Base-by-base conservation (phyloP, 30 jellyfish, hydroid and myxozoan genomes). In the Cassiopea xamachana region DNA sequence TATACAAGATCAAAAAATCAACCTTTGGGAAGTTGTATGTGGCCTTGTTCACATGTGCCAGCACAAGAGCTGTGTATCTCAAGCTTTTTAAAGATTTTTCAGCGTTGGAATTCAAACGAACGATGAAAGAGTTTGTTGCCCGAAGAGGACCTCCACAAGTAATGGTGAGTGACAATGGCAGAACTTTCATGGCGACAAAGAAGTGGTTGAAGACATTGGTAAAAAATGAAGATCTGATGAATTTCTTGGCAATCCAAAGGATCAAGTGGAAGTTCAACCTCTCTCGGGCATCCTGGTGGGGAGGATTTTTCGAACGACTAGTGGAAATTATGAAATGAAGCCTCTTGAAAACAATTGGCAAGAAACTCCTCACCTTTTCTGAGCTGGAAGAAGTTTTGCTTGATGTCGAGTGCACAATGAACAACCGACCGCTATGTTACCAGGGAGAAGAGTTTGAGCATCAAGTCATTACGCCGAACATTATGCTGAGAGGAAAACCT, bases 281-380 rank as follows among this genome's bases (percentile, higher is more conserved):
- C 39, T 77, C 94, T 3, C 64, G 88, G 2, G 93, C 93, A 6
- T 90, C 93, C 7, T 86, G 93, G 93, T 86, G 93, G 88, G 93
- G 90, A 75, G 94, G 94, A 19, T 87, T 87, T 69, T 76, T 77
- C 64, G 84, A 87, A 59, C 83, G 80, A 9, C 79, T 88, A 47
- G 43, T 88, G 44, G 91, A 86, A 17, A 77, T 77, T 7, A 87
- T 87, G 91, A 77, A 77, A 48, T 0, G 44, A 44, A 62, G 75
- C 17, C 83, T 73, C 17, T 19, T 83, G 58, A 87, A 87, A 51
- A 50, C 58, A 39, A 48, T 87, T 44, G 91, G 91, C 12, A 64
- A 51, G 58, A 46, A 75, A 15, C 1, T 64, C 7, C 73, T 77
- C 2, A 62, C 60, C 5, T 87, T 87, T 67, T 5, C 46, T 3